A percentile compares a stretch with the other conserved stretches of the same genome.
These are phyloP conservation scores for Eufriesea mexicana DNA, from an alignment of 1,140 invertebrate species.

Conservation along the genomic window DNA sequence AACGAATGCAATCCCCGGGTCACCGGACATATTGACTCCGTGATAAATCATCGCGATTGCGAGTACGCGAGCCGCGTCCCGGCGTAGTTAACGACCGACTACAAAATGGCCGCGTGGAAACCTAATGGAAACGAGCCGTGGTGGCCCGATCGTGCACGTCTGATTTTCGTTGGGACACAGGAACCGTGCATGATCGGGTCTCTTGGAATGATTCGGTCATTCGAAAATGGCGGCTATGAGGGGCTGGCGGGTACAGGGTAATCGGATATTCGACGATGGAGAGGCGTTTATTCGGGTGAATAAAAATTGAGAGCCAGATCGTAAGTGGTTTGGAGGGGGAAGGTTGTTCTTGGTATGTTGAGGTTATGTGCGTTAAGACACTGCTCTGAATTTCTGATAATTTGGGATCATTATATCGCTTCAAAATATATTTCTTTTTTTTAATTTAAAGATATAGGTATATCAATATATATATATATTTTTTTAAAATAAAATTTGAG, in stretches of 20 bases:
- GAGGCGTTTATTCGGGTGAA: not conserved
- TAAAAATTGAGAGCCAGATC: not conserved
- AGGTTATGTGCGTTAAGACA: no score
- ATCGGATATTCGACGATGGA: not conserved
- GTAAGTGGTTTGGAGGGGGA: not conserved
- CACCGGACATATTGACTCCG: conserved; percentile 16
- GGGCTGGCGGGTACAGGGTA: not conserved
- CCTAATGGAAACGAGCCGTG: no score
- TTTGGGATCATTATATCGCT: no score
- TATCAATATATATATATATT: no score
- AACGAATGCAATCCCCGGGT: conserved; percentile 17
- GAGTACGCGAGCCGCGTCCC: not conserved
- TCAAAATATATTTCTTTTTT: no score
- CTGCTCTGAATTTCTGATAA: no score
- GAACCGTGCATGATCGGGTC: not conserved
- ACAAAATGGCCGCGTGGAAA: not conserved
- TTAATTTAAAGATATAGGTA: no score
- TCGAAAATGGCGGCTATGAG: not conserved
- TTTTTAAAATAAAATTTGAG: no score
- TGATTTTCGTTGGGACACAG: not conserved
- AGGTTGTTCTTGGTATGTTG: not conserved
- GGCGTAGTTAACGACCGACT: conserved; percentile 8
- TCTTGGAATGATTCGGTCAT: no score
- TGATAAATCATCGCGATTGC: conserved; percentile 17
- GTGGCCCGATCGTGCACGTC: not conserved